These are phyloP conservation scores for Xenopus petersii DNA, from an alignment of 2,797 vertebrate species.

Conservation along the genomic window DNA sequence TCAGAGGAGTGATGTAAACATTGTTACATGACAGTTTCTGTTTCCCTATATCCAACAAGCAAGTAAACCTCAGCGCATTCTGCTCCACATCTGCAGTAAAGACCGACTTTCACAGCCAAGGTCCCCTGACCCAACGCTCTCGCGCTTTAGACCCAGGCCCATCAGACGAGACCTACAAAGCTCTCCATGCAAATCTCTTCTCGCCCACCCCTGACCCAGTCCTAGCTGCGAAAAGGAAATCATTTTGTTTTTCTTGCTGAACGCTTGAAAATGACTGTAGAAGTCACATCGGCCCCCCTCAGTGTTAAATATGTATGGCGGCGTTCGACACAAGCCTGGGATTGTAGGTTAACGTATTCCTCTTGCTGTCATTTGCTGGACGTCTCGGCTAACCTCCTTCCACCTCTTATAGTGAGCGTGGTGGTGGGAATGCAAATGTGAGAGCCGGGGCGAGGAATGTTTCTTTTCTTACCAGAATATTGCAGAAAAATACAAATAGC, in stretches of 20 bases:
- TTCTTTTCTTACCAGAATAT: too few species aligned
- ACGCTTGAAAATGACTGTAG: neutral
- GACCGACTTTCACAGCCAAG: neutral
- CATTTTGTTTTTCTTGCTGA: neutral
- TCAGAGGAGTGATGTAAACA: too few species aligned
- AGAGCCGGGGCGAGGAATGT: too few species aligned
- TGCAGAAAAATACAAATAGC: too few species aligned
- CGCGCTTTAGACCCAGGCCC: slow-evolving; percentile 11
- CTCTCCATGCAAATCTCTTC: slow-evolving; percentile 39
- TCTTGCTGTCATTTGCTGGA: slow-evolving; percentile 29
- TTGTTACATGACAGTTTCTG: too few species aligned
- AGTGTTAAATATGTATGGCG: slow-evolving; percentile 45
- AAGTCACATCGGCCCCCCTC: slow-evolving; percentile 6
- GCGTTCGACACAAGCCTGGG: neutral
- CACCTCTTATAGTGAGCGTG: neutral
- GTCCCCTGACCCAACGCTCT: slow-evolving; percentile 15
- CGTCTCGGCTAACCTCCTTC: slow-evolving; percentile 23
- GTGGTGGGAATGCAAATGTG: slow-evolving; percentile 9
- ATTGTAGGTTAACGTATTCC: slow-evolving; percentile 34
- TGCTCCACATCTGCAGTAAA: neutral
- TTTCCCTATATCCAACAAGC: too few species aligned
- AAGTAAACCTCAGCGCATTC: too few species aligned
- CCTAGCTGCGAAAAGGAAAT: slow-evolving; percentile 19
- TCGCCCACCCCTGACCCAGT: slow-evolving; percentile 23
- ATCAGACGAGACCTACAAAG: slow-evolving; percentile 34